These are phyloP conservation scores for Listronotus bonariensis DNA, from an alignment of 1,140 invertebrate species.

Conservation along the genomic window DNA sequence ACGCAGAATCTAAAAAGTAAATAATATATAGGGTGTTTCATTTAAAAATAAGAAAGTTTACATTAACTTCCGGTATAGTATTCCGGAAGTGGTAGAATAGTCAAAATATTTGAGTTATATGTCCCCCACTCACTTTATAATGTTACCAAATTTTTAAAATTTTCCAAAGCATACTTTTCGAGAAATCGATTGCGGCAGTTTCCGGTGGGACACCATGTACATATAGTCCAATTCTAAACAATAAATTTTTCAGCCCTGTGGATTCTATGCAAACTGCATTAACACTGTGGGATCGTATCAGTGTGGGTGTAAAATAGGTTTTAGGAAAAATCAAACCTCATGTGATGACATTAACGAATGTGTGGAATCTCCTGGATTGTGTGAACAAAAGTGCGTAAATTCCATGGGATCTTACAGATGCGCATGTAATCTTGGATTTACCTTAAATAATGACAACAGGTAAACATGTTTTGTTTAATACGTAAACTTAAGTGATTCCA, in stretches of 20 bases:
- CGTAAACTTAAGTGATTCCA: background rate
- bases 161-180: too few relatives aligned
- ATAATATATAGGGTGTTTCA: too few relatives aligned
- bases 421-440: constrained; percentile 74
- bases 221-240: too few relatives aligned
- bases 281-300: constrained; percentile 83
- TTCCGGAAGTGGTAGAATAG: too few relatives aligned
- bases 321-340: constrained; percentile 60
- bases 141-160: too few relatives aligned
- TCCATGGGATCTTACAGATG: constrained; percentile 83
- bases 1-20: too few relatives aligned
- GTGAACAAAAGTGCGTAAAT: constrained; percentile 85
- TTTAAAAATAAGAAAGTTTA: too few relatives aligned
- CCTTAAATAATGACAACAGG: constrained; percentile 72
- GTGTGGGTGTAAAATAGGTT: constrained; percentile 79
- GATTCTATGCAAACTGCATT: constrained; percentile 67
- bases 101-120: too few relatives aligned
- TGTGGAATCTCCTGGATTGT: constrained; percentile 64
- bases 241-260: constrained; percentile 62
- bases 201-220: too few relatives aligned
- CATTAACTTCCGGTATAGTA: too few relatives aligned
- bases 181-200: too few relatives aligned
- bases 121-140: too few relatives aligned
- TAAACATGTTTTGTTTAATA: constrained; percentile 52
- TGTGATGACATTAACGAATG: constrained; percentile 75